Conservation (phyloP, 30 jellyfish, hydroid and myxozoan species). For the Aurelia coerulea region DNA sequence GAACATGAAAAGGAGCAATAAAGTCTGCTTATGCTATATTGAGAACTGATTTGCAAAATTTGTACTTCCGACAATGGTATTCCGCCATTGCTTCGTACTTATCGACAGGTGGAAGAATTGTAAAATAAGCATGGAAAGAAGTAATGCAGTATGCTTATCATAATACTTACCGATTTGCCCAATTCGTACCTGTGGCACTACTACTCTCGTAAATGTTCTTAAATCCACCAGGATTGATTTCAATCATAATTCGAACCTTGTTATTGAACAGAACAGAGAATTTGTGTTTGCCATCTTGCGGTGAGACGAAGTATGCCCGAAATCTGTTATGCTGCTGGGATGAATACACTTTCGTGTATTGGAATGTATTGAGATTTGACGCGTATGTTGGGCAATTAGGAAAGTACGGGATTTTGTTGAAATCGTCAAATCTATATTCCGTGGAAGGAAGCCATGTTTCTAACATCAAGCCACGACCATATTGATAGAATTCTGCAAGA, state of each 20-base stretch:
- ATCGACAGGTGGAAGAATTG: too few relatives aligned
- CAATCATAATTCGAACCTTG: slow-evolving; percentile 13
- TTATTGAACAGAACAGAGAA: slow-evolving; percentile 13
- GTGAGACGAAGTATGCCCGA: slow-evolving; percentile 23
- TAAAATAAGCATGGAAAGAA: neutral
- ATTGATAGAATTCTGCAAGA: slow-evolving; percentile 38
- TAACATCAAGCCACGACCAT: slow-evolving; percentile 9
- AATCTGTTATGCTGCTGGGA: slow-evolving; percentile 17
- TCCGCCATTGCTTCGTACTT: too few relatives aligned
- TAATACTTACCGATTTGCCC: slow-evolving; percentile 1
- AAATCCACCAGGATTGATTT: slow-evolving; percentile 23
- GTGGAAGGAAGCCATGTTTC: slow-evolving; percentile 27
- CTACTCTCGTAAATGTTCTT: neutral
- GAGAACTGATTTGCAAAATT: too few relatives aligned
- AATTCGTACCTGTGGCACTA: neutral
- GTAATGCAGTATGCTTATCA: neutral
- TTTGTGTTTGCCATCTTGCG: slow-evolving; percentile 34
- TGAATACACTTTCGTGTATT: neutral
- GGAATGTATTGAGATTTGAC: slow-evolving; percentile 5
- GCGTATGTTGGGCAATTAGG: slow-evolving; percentile 36
- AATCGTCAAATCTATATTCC: neutral
- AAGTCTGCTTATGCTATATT: too few relatives aligned
- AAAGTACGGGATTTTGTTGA: slow-evolving; percentile 22
- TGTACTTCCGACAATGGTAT: too few relatives aligned
- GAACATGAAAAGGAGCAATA: too few relatives aligned